Evolutionary conservation across 2,797 vertebrate genomes (phyloP), one percentile per base, ranked within the genome.

Genomic region (Parotocinclus haroldoi): DNA sequence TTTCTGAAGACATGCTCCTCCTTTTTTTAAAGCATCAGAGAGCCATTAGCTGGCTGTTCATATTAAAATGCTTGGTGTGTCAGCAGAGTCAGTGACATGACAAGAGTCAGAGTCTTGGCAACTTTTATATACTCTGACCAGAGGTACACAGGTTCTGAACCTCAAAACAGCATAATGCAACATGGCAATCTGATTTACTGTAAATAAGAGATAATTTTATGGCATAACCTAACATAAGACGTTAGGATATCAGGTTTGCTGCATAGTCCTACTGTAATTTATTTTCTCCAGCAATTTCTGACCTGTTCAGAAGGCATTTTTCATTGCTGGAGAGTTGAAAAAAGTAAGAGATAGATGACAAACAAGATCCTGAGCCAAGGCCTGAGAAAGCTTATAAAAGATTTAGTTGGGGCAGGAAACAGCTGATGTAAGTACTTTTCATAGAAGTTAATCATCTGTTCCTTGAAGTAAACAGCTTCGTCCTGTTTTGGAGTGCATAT

Each of bases 341-440:
- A 57, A 57, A 58, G 48, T 50, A 63, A 58, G 42, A 55, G n/a
- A 40, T 53, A 59, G 44, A 64, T 53, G 62, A 55, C 18, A 61
- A 65, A 55, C 18, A 61, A 65, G 37, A 61, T 7, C 58, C 16
- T 16, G 58, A 53, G 39, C 11, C 13, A 62, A 66, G 68, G 53
- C 53, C 67, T 76, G 76, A 16, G 58, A 73, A 77, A 76, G 78
- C 76, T 83, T 82, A 76, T 81, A 80, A 83, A 83, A 82, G 71
- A 81, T 84, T 75, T 76, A 85, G 81, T 84, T 85, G 80, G 80
- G 75, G 78, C 72, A 72, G 66, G 59, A 82, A 87, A 81, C 66
- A 80, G 82, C 82, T 85, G 81, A 87, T 80, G 79, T 82, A 74
- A 53, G 76, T 66, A 71, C 80, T 80, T 78, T 71, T 69, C 73